These are phyloP conservation scores for Cheilosia urbana DNA, from an alignment of 2,888 invertebrate genomes.

Conservation along the genomic window DNA sequence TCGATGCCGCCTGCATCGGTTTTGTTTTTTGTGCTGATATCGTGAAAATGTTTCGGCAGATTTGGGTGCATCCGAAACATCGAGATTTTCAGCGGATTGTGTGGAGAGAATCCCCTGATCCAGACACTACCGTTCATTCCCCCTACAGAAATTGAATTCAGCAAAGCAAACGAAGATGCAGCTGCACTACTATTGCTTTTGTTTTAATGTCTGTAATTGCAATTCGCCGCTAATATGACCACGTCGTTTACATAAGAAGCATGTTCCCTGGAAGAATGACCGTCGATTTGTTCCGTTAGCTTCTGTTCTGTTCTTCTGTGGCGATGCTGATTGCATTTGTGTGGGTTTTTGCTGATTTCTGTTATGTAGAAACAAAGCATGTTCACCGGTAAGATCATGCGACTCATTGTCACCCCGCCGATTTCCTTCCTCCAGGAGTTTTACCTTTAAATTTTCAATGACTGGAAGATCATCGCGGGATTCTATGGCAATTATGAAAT, in stretches of 20 bases:
- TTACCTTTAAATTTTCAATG: slow-evolving; percentile 36
- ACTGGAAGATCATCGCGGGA: slow-evolving; percentile 32
- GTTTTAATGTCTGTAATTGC: background rate
- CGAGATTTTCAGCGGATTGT: too few relatives aligned
- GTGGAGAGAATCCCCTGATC: slow-evolving; percentile 15
- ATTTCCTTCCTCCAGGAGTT: slow-evolving; percentile 23
- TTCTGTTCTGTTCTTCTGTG: background rate
- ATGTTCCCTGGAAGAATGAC: background rate
- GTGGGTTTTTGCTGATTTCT: background rate
- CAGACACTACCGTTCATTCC: slow-evolving; percentile 9
- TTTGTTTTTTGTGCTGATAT: too few relatives aligned
- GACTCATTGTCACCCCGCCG: slow-evolving; percentile 21
- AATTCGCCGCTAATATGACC: background rate
- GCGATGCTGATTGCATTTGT: background rate
- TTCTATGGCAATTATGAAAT: slow-evolving; percentile 41
- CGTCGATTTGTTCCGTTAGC: too few relatives aligned
- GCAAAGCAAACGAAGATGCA: slow-evolving; percentile 19
- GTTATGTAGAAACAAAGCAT: background rate
- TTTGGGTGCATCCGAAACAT: too few relatives aligned
- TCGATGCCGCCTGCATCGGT: too few relatives aligned
- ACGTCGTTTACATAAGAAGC: slow-evolving; percentile 9
- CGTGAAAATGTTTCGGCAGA: too few relatives aligned
- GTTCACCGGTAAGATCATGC: background rate
- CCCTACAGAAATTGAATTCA: slow-evolving; percentile 1
- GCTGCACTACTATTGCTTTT: background rate